Evolutionary conservation across 2,113 vertebrate genomes (phyloP), one percentile per base, ranked within the genome.

Genomic region (Semnornis frantzii): DNA sequence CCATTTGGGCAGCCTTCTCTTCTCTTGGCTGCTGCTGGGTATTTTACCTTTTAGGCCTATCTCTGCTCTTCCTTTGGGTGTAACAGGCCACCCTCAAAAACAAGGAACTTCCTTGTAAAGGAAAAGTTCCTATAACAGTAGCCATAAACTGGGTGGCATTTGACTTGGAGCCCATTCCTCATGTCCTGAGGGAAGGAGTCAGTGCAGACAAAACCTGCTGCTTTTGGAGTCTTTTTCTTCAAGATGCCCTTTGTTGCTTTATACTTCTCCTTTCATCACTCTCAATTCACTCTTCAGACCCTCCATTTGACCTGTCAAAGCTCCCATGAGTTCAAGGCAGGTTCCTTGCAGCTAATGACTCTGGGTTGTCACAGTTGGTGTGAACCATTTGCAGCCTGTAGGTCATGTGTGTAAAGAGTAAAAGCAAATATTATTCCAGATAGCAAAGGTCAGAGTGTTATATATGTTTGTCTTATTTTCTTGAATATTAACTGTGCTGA

Each of bases 351-450:
- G 64, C 28, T 16, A 39, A 54, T 84, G 48, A 15, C 63, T 80
- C 70, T 7, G 12, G 20, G 23, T 92, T 89, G 93, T 90, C 87
- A 46, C 79, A 64, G 78, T 82, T 89, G 73, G 52, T 73, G 37
- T 19, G 71, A 86, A 72, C 89, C 80, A 66, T 92, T 94, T 44
- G 1, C 91, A 87, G 85, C 69, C 69, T 63, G 18, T 63, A 64
- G 75, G 84, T 81, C 62, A 64, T 54, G 57, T 93, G 92, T 95
- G 62, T 83, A 87, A 95, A 93, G 81, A 93, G 92, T 37, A 73
- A 87, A 95, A 90, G 92, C 90, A 93, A 97, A 94, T 95, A 95
- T 87, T 77, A 76, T 93, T 90, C 92, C 78, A 94, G 96, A 97
- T 95, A 95, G 83, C 66, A 86, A 84, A 94, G 96, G 97, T 95